phyloP scores from a whole-genome alignment of 2,113 vertebrate genomes.

The Harpagus bidentatus region DNA sequence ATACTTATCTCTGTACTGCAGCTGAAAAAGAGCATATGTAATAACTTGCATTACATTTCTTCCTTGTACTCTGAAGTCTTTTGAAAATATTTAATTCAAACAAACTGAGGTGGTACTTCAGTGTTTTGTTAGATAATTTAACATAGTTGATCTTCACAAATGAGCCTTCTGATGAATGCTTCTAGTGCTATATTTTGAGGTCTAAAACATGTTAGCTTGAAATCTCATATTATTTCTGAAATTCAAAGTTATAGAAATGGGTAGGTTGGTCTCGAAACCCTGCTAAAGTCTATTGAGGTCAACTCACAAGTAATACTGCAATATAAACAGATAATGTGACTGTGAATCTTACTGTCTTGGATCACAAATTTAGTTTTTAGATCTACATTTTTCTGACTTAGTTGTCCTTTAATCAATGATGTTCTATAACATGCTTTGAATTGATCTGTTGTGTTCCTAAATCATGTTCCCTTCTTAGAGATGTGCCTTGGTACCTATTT shows the following conservation, averaged over 20 bases:
- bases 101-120: background rate
- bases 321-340: background rate
- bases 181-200: background rate
- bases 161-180: background rate
- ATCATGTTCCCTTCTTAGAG: background rate
- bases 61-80: background rate
- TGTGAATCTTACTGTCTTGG: background rate
- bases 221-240: background rate
- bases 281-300: background rate
- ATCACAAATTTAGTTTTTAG: background rate
- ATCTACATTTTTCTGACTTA: background rate
- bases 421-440: background rate
- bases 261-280: background rate
- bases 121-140: background rate
- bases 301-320: background rate
- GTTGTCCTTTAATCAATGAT: background rate
- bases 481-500: background rate
- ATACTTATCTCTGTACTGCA: background rate
- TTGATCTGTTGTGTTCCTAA: background rate
- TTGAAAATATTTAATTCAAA: background rate
- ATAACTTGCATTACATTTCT: background rate
- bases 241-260: background rate
- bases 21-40: background rate
- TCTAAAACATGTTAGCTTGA: background rate
- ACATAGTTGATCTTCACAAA: background rate